These are phyloP conservation scores for Oligia fasciuncula DNA, from an alignment of 2,888 invertebrate genomes.

Conservation along the genomic window DNA sequence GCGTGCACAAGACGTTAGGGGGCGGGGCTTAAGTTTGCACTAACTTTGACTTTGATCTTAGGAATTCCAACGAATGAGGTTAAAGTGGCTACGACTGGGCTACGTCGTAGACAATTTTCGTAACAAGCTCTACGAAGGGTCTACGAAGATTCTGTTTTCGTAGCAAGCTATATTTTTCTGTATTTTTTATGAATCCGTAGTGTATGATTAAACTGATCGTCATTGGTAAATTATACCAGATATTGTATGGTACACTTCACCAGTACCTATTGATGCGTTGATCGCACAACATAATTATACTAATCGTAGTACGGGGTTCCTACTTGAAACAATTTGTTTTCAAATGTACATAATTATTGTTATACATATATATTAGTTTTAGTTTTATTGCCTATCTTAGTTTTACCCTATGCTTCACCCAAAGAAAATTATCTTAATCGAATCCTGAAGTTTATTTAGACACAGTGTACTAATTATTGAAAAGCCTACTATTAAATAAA, in stretches of 20 bases:
- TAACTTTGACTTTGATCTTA: slow-evolving; percentile 63
- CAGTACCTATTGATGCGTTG: not conserved
- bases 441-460: not conserved
- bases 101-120: slow-evolving; percentile 45
- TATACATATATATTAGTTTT: too few relatives aligned
- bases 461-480: not conserved
- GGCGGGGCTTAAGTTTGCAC: slow-evolving; percentile 80
- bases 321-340: not conserved
- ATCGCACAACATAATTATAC: not conserved
- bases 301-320: not conserved
- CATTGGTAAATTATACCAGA: not conserved
- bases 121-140: slow-evolving; percentile 31
- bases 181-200: not conserved
- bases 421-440: not conserved
- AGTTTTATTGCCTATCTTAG: not conserved
- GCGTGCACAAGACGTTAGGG: slow-evolving; percentile 77
- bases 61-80: slow-evolving; percentile 42
- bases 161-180: slow-evolving; percentile 7
- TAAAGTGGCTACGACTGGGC: slow-evolving; percentile 31
- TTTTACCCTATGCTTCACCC: not conserved
- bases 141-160: slow-evolving; percentile 38
- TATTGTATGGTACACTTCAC: not conserved
- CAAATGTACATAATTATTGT: too few relatives aligned
- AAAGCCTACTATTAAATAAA: not conserved
- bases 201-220: not conserved